Base-by-base conservation (phyloP, 2,113 vertebrate species). In the Ariopsis seemanni region DNA sequence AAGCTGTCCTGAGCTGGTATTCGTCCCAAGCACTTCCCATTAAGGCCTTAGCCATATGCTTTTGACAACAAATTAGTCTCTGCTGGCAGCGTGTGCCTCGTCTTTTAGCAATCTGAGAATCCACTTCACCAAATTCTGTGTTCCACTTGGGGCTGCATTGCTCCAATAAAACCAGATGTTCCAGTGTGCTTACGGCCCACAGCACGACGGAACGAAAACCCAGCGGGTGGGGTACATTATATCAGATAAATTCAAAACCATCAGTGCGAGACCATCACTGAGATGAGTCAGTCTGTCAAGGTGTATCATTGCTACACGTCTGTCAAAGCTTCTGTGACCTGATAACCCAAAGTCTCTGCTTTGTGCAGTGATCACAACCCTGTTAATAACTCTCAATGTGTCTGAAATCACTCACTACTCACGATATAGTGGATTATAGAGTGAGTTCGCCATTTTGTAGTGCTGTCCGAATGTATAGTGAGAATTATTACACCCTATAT, bases 1-100 rank as follows among this genome's bases (percentile, higher is more conserved):
- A 88, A 89, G 75, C 88, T 88, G 89, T 89, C 90, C 89, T 79
- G 74, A 89, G 65, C 85, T 91, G 88, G 83, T 89, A 90, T 89
- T 90, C 83, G 71, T 85, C 83, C 90, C 87, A 75, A 84, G 89
- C 82, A 88, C 69, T 85, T 84, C 55, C 67, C 27, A 80, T 90
- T 89, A 88, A 89, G 85, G 85, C 72, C 52, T 11, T 84, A 89
- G 87, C 91, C 86, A 87, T 92, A 92, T 92, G 91, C 81, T 83
- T 88, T 67, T 81, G 85, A 90, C 86, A 75, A 84, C 71, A 84
- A 63, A 79, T 83, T 86, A 88, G 53, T 87, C 87, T 77, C 86
- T 34, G 85, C 80, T 72, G 88, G 78, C 71, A 27, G 72, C 85
- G 83, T 79, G 84, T 85, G 22, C 12, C 87, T 88, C 48, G 63